Conservation (phyloP, 2,113 vertebrate species). For the Eulacestoma nigropectus region DNA sequence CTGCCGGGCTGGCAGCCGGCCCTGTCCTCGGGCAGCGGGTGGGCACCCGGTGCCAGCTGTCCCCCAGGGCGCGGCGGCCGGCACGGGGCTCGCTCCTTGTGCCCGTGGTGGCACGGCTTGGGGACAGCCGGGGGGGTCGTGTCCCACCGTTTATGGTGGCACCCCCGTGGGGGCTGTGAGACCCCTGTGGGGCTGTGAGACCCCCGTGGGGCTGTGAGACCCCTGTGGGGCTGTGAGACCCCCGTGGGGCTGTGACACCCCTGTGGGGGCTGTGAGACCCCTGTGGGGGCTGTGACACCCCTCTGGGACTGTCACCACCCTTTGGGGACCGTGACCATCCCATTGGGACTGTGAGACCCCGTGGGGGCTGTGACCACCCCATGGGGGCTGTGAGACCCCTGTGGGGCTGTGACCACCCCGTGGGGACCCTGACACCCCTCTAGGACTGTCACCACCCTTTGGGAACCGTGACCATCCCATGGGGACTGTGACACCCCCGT, state of each 20-base stretch:
- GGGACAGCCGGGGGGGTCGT: accelerated
- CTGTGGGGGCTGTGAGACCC: not conserved
- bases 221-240: too few species aligned
- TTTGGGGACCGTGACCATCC: not conserved
- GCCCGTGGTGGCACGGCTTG: accelerated
- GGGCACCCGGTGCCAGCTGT: not conserved
- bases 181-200: not conserved
- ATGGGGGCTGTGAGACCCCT: too few species aligned
- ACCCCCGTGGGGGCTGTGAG: not conserved
- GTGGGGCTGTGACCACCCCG: not conserved
- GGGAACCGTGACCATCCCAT: too few species aligned
- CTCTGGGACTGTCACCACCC: not conserved
- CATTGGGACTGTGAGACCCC: not conserved
- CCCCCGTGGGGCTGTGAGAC: too few species aligned
- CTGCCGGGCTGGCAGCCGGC: not conserved
- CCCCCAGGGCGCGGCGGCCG: not conserved
- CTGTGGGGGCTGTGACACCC: not conserved
- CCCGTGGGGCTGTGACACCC: not conserved
- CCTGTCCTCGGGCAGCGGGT: not conserved
- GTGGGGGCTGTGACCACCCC: too few species aligned
- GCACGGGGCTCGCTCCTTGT: accelerated
- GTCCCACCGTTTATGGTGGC: accelerated
- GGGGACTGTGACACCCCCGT: not conserved
- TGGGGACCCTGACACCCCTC: not conserved
- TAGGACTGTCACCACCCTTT: not conserved